phyloP scores from a whole-genome alignment of 2,113 vertebrate species.

The Carassius carassius region DNA sequence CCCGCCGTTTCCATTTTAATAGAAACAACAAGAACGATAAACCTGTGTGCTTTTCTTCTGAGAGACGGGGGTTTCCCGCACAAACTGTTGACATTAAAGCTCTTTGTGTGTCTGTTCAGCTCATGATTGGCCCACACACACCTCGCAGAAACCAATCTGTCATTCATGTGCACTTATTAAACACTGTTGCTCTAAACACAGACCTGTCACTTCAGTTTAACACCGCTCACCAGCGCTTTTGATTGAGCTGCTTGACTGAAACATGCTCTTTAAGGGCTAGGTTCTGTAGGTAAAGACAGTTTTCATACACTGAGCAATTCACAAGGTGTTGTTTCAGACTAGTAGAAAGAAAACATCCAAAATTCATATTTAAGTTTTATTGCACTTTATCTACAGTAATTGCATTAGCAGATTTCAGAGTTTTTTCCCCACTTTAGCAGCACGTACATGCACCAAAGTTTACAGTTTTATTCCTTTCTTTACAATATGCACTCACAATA shows the following conservation, averaged over 20 bases:
- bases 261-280: too few species aligned
- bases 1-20: not conserved
- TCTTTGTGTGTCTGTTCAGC: not conserved
- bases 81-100: slow-evolving; percentile 15
- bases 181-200: not conserved
- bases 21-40: slow-evolving; percentile 7
- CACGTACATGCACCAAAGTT: not conserved
- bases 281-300: too few species aligned
- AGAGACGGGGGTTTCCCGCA: not conserved
- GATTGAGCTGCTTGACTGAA: too few species aligned
- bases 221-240: not conserved
- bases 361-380: too few species aligned
- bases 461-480: not conserved
- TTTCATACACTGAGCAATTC: too few species aligned
- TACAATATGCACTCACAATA: too few species aligned
- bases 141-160: not conserved
- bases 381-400: not conserved
- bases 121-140: not conserved
- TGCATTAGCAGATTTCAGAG: not conserved
- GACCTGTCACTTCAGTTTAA: not conserved
- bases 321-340: too few species aligned
- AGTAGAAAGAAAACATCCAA: too few species aligned
- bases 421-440: not conserved
- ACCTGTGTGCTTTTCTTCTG: not conserved
- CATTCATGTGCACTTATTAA: not conserved